Evolutionary conservation across 2,797 vertebrate species (phyloP).

Genomic region (Acanthornis magna): DNA sequence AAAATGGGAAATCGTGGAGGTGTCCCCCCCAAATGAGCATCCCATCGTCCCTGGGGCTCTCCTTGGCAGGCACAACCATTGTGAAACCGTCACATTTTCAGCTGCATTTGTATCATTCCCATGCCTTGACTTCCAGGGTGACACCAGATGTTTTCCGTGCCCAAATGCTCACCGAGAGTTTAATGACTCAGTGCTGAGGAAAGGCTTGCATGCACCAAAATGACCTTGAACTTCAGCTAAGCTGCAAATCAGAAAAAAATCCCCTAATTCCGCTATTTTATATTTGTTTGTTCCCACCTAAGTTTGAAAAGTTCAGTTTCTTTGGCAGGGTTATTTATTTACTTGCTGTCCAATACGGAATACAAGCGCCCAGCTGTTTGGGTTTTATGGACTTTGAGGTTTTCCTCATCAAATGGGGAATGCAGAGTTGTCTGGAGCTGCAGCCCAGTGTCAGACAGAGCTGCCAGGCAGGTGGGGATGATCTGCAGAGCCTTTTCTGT

Average conservation of each 20-base stretch:
- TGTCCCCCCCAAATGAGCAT: neutral
- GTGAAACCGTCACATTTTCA: neutral
- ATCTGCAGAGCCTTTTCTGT: neutral
- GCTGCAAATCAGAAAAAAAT: neutral
- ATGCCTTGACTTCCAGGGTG: neutral
- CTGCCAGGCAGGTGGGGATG: neutral
- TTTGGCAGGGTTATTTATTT: neutral
- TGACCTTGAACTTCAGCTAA: neutral
- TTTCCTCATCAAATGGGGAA: neutral
- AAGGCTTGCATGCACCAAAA: neutral
- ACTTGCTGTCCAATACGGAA: rapidly evolving
- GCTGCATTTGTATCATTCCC: neutral
- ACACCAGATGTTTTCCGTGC: neutral
- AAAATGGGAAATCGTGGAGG: neutral
- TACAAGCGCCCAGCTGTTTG: rapidly evolving
- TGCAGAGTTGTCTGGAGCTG: neutral
- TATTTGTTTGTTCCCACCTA: neutral
- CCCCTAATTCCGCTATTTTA: rapidly evolving
- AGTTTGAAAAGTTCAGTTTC: neutral
- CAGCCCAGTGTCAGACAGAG: neutral
- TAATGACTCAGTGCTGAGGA: neutral
- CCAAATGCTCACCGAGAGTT: neutral
- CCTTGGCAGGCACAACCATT: neutral
- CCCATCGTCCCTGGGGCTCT: neutral
- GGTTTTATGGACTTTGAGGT: neutral